A percentile compares a stretch with the other conserved stretches of the same genome.
These are phyloP conservation scores for Antheraea yamamai DNA, from an alignment of 2,888 invertebrate species.

Conservation along the genomic window DNA sequence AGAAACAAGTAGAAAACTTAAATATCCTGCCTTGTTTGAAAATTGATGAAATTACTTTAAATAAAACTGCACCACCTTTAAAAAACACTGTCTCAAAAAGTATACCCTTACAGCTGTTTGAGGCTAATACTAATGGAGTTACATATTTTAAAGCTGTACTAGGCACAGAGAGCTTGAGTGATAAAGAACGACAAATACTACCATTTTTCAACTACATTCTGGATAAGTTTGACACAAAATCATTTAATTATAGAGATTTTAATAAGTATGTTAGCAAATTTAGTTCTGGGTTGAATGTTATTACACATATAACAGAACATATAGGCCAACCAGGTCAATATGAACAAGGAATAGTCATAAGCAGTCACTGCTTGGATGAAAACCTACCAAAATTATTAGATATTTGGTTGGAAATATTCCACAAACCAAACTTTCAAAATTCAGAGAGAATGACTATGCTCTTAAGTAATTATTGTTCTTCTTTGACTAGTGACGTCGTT, in stretches of 20 bases:
- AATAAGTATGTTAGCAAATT: constrained; percentile 89
- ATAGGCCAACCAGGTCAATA: constrained; percentile 85
- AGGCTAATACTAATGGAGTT: constrained; percentile 95
- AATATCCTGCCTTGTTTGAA: constrained; percentile 90
- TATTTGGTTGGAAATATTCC: constrained; percentile 90
- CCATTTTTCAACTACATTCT: constrained; percentile 92
- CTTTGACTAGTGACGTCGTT: constrained; percentile 89
- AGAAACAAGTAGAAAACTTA: constrained; percentile 86
- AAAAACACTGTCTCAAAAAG: constrained; percentile 74
- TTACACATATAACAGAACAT: constrained; percentile 87
- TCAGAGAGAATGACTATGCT: constrained; percentile 89
- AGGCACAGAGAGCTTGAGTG: constrained; percentile 85
- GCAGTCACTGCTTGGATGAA: constrained; percentile 91
- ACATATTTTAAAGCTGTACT: constrained; percentile 92
- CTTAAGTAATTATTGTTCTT: constrained; percentile 89
- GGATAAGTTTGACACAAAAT: constrained; percentile 92
- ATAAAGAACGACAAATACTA: constrained; percentile 86
- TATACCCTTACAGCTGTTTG: constrained; percentile 88
- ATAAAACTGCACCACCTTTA: constrained; percentile 82
- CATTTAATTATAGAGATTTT: constrained; percentile 89
- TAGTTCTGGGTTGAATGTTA: constrained; percentile 86
- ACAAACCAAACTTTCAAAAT: constrained; percentile 86
- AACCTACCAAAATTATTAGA: constrained; percentile 91
- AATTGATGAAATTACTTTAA: constrained; percentile 87
- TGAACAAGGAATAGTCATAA: constrained; percentile 87